Evolutionary conservation across 2,888 invertebrate species (phyloP).

Genomic region (Tromatobia lineatoria): DNA sequence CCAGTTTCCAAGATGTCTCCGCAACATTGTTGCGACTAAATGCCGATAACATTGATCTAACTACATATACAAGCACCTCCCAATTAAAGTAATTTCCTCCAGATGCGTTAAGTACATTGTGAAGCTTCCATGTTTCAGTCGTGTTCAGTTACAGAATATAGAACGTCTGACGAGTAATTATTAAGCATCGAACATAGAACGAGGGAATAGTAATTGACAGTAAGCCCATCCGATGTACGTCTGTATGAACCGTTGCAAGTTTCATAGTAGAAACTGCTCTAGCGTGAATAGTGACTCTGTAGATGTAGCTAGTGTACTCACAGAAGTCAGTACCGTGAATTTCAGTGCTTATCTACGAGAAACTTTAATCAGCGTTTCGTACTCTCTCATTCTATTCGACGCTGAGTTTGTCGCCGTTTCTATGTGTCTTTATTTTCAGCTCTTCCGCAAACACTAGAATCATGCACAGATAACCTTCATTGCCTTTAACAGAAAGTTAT

Average conservation of each 20-base stretch:
- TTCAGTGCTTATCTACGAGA: constrained; percentile 49
- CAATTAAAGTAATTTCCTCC: constrained; percentile 46
- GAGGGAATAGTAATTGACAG: constrained; percentile 41
- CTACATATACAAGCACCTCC: neutral
- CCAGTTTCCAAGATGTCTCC: constrained; percentile 16
- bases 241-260: constrained; percentile 26
- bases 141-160: constrained; percentile 34
- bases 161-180: constrained; percentile 39
- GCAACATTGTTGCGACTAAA: constrained; percentile 29
- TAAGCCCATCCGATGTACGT: constrained; percentile 22
- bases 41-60: constrained; percentile 41
- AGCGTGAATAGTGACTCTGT: neutral
- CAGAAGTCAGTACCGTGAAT: constrained; percentile 30
- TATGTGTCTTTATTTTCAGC: neutral
- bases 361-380: constrained; percentile 59
- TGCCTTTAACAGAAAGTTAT: neutral
- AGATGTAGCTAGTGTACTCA: neutral
- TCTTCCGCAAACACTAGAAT: neutral
- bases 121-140: constrained; percentile 34
- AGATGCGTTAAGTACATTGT: constrained; percentile 9
- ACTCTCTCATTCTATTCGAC: constrained; percentile 18
- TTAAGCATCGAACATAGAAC: constrained; percentile 14
- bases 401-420: constrained; percentile 16
- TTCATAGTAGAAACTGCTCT: constrained; percentile 19
- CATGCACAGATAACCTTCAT: constrained; percentile 10